Conservation (phyloP, 2,888 invertebrate genomes). For the Cecidostiba fungosa region DNA sequence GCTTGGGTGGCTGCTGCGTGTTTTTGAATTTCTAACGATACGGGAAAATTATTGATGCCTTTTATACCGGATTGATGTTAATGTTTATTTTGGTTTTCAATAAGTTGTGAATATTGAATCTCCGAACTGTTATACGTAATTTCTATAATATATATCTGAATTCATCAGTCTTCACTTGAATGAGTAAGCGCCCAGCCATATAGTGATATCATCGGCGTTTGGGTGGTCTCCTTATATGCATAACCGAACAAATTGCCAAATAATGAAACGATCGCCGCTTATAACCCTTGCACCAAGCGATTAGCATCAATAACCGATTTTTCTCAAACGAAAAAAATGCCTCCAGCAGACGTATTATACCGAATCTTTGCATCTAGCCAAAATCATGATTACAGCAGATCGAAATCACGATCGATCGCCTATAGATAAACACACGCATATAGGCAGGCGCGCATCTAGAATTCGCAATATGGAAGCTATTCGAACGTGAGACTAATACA, state of each 20-base stretch:
- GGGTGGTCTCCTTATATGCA: conserved; percentile 65
- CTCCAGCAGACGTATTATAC: not conserved
- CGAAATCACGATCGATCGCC: not conserved
- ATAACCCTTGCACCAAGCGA: not conserved
- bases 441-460: conserved; percentile 9
- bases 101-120: too few species aligned
- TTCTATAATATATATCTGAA: too few species aligned
- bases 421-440: not conserved
- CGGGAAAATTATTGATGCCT: not conserved
- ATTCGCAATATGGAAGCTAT: conserved; percentile 14
- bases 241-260: conserved; percentile 30
- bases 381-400: not conserved
- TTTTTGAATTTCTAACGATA: not conserved
- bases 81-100: not conserved
- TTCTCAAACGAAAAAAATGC: not conserved
- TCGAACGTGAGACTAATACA: conserved; percentile 45
- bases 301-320: not conserved
- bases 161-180: conserved; percentile 12
- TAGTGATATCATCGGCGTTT: conserved; percentile 51
- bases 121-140: too few species aligned
- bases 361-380: not conserved
- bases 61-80: not conserved
- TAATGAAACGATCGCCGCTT: not conserved
- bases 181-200: not conserved
- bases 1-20: conserved; percentile 19